phyloP scores from a whole-genome alignment of 2,888 invertebrate genomes.

The Macaria notata region DNA sequence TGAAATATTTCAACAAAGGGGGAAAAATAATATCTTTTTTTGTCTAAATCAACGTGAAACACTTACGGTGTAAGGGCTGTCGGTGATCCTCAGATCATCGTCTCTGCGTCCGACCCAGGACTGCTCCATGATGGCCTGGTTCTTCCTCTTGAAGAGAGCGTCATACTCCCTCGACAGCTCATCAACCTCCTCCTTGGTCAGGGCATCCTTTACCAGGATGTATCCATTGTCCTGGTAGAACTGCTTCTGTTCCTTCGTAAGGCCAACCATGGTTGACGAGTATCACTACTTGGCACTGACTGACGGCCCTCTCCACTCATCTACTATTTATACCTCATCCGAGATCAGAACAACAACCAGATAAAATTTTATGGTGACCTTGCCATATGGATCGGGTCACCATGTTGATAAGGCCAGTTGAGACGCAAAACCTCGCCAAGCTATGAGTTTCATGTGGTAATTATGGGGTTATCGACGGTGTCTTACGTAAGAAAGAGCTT shows the following conservation, averaged over 20 bases:
- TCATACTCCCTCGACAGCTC: slow-evolving; percentile 75
- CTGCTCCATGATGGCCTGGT: slow-evolving; percentile 71
- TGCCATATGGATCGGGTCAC: slow-evolving; percentile 14
- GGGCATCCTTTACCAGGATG: slow-evolving; percentile 71
- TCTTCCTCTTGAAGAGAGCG: slow-evolving; percentile 73
- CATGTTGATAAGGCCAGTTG: slow-evolving; percentile 11
- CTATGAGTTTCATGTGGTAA: slow-evolving; percentile 7
- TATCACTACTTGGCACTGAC: slow-evolving; percentile 10
- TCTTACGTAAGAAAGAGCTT: not conserved
- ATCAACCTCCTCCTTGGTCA: slow-evolving; percentile 64
- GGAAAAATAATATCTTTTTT: too few species aligned
- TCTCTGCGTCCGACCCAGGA: slow-evolving; percentile 76
- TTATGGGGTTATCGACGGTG: slow-evolving; percentile 13
- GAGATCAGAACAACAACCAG: slow-evolving; percentile 8
- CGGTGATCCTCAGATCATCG: slow-evolving; percentile 47
- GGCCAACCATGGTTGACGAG: slow-evolving; percentile 41
- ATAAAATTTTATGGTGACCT: slow-evolving; percentile 24
- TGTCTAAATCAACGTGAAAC: too few species aligned
- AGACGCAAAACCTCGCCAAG: slow-evolving; percentile 6
- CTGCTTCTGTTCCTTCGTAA: slow-evolving; percentile 69
- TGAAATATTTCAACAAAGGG: too few species aligned
- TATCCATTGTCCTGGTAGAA: slow-evolving; percentile 80
- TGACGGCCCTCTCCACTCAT: slow-evolving; percentile 3
- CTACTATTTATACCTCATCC: slow-evolving; percentile 18
- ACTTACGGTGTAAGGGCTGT: slow-evolving; percentile 52